Conservation (phyloP, 2,113 vertebrate species). For the Puma concolor region DNA sequence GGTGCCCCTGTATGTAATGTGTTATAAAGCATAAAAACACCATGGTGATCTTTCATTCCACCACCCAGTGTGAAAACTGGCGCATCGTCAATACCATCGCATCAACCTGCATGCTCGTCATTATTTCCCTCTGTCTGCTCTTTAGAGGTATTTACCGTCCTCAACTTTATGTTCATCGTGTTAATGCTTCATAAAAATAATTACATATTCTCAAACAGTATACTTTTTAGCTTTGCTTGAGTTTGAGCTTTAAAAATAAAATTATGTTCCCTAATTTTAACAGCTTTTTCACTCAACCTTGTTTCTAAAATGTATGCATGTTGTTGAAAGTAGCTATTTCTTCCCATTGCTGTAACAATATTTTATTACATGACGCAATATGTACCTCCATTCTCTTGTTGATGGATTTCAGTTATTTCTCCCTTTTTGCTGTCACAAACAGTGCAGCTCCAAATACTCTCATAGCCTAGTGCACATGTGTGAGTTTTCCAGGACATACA, state of each 20-base stretch:
- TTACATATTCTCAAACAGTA: neutral
- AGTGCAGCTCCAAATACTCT: neutral
- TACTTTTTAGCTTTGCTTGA: neutral
- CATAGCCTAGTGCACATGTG: neutral
- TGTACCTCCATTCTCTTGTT: neutral
- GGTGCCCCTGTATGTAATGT: neutral
- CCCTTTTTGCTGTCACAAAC: neutral
- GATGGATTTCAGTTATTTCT: neutral
- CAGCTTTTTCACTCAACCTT: neutral
- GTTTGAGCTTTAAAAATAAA: conserved; percentile 1
- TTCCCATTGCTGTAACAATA: neutral
- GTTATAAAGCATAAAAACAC: neutral
- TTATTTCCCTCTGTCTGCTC: neutral
- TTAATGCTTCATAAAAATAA: neutral
- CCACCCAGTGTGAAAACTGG: rapidly evolving
- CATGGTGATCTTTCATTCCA: neutral
- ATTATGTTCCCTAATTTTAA: neutral
- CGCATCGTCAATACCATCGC: neutral
- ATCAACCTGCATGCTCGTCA: too few species aligned
- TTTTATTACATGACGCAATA: neutral
- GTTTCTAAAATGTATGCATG: neutral
- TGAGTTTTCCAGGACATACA: neutral
- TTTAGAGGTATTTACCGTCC: neutral
- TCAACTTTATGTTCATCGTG: neutral
- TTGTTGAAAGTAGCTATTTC: neutral